Evolutionary conservation across 2,797 vertebrate species (phyloP).

Genomic region (Bufotes viridis): DNA sequence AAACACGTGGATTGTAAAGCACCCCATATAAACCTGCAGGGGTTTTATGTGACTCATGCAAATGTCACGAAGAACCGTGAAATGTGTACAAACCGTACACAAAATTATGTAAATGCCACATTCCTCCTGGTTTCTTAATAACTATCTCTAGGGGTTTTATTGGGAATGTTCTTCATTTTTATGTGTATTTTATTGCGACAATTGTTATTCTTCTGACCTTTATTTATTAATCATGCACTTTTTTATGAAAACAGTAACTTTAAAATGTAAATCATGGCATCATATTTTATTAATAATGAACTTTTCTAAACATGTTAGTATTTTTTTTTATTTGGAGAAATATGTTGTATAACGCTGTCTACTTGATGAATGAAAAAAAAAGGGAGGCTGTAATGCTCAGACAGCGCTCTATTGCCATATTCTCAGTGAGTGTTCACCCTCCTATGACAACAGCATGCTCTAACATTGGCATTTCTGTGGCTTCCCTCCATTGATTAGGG

Average conservation of each 20-base stretch:
- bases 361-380: neutral
- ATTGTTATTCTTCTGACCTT: constrained; percentile 33
- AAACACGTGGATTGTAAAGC: constrained; percentile 14
- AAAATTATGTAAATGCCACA: constrained; percentile 36
- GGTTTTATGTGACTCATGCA: constrained; percentile 24
- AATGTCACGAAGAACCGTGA: constrained; percentile 34
- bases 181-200: constrained; percentile 17
- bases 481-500: neutral
- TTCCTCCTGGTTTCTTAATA: constrained; percentile 31
- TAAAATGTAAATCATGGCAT: constrained; percentile 7
- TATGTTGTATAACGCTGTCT: neutral
- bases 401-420: neutral
- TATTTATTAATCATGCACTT: constrained; percentile 4
- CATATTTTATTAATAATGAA: constrained; percentile 27
- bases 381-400: neutral
- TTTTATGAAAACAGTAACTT: constrained; percentile 21
- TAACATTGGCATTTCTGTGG: neutral
- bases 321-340: neutral
- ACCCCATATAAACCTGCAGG: constrained; percentile 3
- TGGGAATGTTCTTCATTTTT: constrained; percentile 32
- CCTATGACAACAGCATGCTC: neutral
- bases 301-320: neutral
- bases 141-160: constrained; percentile 18
- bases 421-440: neutral
- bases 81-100: constrained; percentile 12